Conservation (phyloP, 2,888 invertebrate species). For the Tridacna crocea region DNA sequence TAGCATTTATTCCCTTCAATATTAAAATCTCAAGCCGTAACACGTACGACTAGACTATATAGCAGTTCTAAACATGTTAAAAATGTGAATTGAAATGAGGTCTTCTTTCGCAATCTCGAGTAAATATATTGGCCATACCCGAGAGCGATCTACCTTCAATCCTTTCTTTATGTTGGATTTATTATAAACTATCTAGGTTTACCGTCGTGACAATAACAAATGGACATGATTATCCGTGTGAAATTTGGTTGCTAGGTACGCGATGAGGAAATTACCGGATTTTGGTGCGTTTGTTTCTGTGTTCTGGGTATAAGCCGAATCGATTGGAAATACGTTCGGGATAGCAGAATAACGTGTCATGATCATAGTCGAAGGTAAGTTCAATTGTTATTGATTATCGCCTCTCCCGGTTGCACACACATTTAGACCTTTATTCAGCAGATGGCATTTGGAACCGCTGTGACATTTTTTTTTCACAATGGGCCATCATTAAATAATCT, state of each 20-base stretch:
- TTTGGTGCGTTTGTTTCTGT: not conserved
- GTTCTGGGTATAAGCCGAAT: not conserved
- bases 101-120: not conserved
- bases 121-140: not conserved
- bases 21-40: not conserved
- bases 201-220: not conserved
- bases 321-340: not conserved
- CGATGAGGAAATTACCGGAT: not conserved
- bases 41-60: no score
- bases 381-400: not conserved
- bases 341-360: not conserved
- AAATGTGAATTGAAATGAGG: not conserved
- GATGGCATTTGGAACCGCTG: no score
- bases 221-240: not conserved
- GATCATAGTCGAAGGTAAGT: not conserved
- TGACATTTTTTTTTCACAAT: no score
- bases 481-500: no score
- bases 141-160: not conserved
- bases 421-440: no score
- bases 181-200: not conserved
- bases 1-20: not conserved
- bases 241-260: not conserved
- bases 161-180: not conserved
- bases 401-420: not conserved
- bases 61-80: not conserved